Evolutionary conservation across 2,797 vertebrate species (phyloP).

Genomic region (Halcyon chelicuti): DNA sequence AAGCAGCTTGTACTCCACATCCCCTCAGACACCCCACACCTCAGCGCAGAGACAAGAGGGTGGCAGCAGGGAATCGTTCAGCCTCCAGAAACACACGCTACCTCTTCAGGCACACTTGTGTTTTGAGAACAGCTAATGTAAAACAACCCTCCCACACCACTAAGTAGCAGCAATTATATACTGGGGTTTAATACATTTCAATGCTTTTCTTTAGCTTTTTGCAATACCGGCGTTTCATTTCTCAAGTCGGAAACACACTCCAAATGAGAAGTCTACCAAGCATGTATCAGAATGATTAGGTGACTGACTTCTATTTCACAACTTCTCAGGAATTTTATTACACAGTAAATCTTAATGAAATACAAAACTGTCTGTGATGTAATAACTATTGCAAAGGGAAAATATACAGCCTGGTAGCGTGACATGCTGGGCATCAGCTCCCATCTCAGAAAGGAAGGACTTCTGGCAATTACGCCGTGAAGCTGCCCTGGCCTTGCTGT

Average conservation of each 20-base stretch:
- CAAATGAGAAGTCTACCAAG: background rate
- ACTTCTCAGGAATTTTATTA: background rate
- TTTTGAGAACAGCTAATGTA: background rate
- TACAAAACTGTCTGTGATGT: background rate
- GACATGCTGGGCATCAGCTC: background rate
- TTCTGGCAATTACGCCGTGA: background rate
- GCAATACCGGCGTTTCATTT: background rate
- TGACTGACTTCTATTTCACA: background rate
- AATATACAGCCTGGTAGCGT: background rate
- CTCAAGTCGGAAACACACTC: background rate
- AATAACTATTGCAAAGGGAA: background rate
- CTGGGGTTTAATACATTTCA: background rate
- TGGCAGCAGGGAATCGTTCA: background rate
- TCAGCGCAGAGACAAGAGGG: background rate
- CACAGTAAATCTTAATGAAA: background rate
- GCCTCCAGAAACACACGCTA: background rate
- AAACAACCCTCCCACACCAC: background rate
- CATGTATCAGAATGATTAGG: background rate
- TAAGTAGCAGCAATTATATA: background rate
- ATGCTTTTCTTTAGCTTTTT: background rate
- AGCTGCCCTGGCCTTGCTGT: background rate
- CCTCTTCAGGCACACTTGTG: background rate
- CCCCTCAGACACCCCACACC: background rate
- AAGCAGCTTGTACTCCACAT: slow-evolving; percentile 12
- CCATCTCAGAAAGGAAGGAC: background rate